phyloP scores from a whole-genome alignment of 1,140 invertebrate genomes.

The Macrobrachium rosenbergii region DNA sequence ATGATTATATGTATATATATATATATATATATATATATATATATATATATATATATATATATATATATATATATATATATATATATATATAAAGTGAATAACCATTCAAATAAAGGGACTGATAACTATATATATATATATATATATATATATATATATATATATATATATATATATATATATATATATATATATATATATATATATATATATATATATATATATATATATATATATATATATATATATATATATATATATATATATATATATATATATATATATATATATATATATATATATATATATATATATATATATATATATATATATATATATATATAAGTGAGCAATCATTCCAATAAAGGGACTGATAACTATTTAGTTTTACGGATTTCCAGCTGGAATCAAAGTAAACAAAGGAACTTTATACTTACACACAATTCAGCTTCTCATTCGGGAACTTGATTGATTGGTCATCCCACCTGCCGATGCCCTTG shows the following conservation, averaged over 20 bases:
- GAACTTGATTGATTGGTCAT: too few species aligned
- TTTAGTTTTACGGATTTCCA: too few species aligned
- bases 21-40: too few species aligned
- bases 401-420: too few species aligned
- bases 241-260: conserved; percentile 17
- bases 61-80: conserved; percentile 12
- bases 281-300: too few species aligned
- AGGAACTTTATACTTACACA: too few species aligned
- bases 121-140: conserved; percentile 13
- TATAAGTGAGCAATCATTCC: background rate
- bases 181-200: conserved; percentile 7
- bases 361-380: background rate
- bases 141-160: conserved; percentile 14
- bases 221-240: conserved; percentile 16
- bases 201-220: conserved; percentile 22
- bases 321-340: background rate
- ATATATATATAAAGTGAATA: background rate
- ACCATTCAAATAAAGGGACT: too few species aligned
- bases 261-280: conserved; percentile 12
- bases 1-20: too few species aligned
- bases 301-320: background rate
- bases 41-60: background rate
- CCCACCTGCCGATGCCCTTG: too few species aligned
- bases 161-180: conserved; percentile 16
- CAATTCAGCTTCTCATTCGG: too few species aligned